These are phyloP conservation scores for Cheirogaleus medius DNA, from an alignment of 2,113 vertebrate species.

Conservation along the genomic window DNA sequence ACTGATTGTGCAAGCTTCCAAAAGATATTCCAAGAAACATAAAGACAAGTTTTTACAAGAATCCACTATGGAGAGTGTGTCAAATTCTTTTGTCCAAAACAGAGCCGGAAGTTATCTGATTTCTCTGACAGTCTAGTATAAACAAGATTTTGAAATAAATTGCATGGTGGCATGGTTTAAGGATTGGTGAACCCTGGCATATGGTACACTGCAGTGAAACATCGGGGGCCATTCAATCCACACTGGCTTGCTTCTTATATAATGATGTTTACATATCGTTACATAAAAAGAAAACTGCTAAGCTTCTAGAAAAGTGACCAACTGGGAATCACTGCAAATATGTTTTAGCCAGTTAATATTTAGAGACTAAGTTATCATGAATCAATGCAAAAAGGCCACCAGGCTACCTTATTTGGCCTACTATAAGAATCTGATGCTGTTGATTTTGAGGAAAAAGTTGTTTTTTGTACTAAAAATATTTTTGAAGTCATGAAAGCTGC, in stretches of 20 bases:
- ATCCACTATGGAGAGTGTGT: background rate
- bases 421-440: background rate
- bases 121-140: background rate
- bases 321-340: slow-evolving; percentile 11
- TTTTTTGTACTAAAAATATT: slow-evolving; percentile 65
- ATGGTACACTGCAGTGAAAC: background rate
- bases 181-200: background rate
- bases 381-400: background rate
- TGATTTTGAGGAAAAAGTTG: slow-evolving; percentile 15
- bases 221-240: too few species aligned
- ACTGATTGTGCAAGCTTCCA: background rate
- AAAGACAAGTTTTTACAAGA: background rate
- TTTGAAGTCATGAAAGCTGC: slow-evolving; percentile 56
- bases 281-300: background rate
- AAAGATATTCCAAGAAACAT: background rate
- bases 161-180: background rate
- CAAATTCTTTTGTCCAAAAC: background rate
- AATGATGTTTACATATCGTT: background rate
- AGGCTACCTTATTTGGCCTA: slow-evolving; percentile 25
- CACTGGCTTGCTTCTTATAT: background rate
- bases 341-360: slow-evolving; percentile 47
- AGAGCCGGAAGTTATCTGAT: background rate
- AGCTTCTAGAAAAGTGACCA: slow-evolving; percentile 21
- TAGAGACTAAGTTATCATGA: background rate
- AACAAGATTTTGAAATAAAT: background rate